Base-by-base conservation (phyloP, 1,140 invertebrate species). In the Cydia strobilella region DNA sequence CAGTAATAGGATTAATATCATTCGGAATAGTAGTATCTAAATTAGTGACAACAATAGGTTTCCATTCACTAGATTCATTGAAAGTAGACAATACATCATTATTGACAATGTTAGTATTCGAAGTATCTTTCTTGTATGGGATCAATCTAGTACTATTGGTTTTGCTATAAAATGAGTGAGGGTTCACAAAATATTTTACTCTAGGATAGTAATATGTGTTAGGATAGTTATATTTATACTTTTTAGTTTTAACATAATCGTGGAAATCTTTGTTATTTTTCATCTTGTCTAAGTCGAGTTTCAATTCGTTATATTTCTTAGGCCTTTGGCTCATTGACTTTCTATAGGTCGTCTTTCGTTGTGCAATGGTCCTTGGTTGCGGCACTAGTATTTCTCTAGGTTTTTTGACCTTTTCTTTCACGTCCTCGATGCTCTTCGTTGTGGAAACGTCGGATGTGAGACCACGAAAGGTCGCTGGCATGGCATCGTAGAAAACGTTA, bases 181-280 rank as follows among this genome's bases (percentile, higher is more conserved):
- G 90, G 76, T 90, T 90, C 1, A 89, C 80, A 79, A 82, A 86
- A 75, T 87, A 88, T 80, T 89, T 91, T 0, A 93, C 80, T 77
- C 88, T 86, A 18, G 90, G 90, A 77, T 91, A 91, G 59, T 87
- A 93, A 78, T 82, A 90, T 0, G 90, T 93, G 62, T 87, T 78
- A n/a, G 89, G 90, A 79, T 93, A 93, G 72, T 91, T 91, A 71
- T 80, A 86, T 81, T 90, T 90, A 82, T 91, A 93, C 76, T 91
- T 93, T 76, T 93, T 93, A 13, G 82, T 91, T 80, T 91, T 93
- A 1, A 90, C 74, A 76, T 91, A 93, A 74, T 91, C 90, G 13
- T 84, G 77, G 72, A 90, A 86, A 79, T 91, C 91, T 80, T 93
- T 93, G 76, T 91, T 92, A 31, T 87, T 81, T 77, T 88, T 90